phyloP scores from a whole-genome alignment of 1,140 invertebrate genomes.

The Pinna nobilis region DNA sequence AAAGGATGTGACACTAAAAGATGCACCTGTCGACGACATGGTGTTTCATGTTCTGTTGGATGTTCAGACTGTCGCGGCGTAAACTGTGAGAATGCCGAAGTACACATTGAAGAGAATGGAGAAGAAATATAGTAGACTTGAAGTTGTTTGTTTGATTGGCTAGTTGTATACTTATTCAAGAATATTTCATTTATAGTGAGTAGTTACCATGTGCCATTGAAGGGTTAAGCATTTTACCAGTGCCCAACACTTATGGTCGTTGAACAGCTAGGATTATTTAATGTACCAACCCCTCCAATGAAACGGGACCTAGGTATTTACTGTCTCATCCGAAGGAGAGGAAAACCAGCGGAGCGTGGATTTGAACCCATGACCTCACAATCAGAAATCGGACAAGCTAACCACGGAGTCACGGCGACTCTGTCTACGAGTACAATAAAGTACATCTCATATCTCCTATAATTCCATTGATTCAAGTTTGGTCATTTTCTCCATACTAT shows the following conservation, averaged over 20 bases:
- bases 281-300: not conserved
- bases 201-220: not conserved
- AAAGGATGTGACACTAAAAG: slow-evolving; percentile 27
- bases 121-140: not conserved
- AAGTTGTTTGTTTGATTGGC: not conserved
- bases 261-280: not conserved
- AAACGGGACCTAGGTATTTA: not conserved
- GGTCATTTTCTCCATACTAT: too few relatives aligned
- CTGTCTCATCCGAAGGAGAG: not conserved
- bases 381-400: too few relatives aligned
- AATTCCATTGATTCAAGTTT: too few relatives aligned
- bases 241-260: not conserved
- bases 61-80: slow-evolving; percentile 33
- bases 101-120: not conserved
- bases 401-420: not conserved
- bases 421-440: not conserved
- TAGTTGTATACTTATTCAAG: not conserved
- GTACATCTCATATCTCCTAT: not conserved
- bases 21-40: slow-evolving; percentile 32
- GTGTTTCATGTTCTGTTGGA: slow-evolving; percentile 20
- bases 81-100: slow-evolving; percentile 19
- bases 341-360: not conserved
- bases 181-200: not conserved
- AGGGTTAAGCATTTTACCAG: not conserved
- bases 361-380: too few relatives aligned